phyloP scores from a whole-genome alignment of 2,888 invertebrate genomes.

The Hyppa rectilinea region DNA sequence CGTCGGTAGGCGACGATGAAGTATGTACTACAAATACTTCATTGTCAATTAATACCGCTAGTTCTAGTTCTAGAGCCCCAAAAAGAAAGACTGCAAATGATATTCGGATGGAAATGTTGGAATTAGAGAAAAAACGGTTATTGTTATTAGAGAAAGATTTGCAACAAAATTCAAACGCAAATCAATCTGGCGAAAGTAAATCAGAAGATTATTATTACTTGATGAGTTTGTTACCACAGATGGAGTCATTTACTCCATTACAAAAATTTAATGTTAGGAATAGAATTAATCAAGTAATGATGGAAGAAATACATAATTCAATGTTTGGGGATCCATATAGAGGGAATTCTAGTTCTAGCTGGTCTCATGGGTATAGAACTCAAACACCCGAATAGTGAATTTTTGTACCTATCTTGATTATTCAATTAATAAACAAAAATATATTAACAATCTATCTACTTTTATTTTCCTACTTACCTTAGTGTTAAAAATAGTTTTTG shows the following conservation, averaged over 20 bases:
- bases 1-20: constrained; percentile 35
- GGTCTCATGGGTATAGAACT: constrained; percentile 36
- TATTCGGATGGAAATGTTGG: constrained; percentile 36
- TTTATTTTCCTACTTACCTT: constrained; percentile 46
- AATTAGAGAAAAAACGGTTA: constrained; percentile 40
- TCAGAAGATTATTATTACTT: constrained; percentile 49
- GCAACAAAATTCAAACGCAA: constrained; percentile 29
- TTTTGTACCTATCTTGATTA: constrained; percentile 30
- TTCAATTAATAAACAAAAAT: constrained; percentile 22
- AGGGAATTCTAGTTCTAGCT: constrained; percentile 23
- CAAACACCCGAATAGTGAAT: constrained; percentile 35
- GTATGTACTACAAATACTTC: constrained; percentile 31
- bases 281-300: constrained; percentile 51
- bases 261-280: constrained; percentile 41
- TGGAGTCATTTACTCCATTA: constrained; percentile 44
- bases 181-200: constrained; percentile 35
- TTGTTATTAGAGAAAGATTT: constrained; percentile 42
- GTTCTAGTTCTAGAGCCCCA: constrained; percentile 23
- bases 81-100: constrained; percentile 30
- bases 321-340: constrained; percentile 26
- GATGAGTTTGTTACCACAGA: constrained; percentile 46
- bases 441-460: constrained; percentile 20
- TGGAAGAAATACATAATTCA: constrained; percentile 38
- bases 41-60: constrained; percentile 37
- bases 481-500: constrained; percentile 40